Percentiles rank a stretch among this genome's conserved stretches.
phyloP scores from a whole-genome alignment of 2,888 invertebrate species.

The Acleris sparsana region DNA sequence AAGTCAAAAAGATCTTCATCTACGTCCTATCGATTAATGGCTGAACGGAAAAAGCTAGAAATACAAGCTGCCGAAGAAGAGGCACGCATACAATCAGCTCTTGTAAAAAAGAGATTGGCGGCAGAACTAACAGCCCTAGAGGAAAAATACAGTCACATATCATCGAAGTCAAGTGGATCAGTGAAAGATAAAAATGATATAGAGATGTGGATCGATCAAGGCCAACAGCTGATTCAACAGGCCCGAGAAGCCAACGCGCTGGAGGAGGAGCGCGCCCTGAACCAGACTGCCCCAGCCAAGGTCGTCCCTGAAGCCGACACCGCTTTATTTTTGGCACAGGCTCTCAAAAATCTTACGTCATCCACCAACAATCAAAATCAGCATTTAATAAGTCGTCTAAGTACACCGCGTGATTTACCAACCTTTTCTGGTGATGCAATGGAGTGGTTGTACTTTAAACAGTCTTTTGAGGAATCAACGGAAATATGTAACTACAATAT shows the following conservation, averaged over 20 bases:
- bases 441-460: slow-evolving; percentile 9
- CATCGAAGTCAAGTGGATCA: background rate
- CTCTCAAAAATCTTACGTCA: background rate
- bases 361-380: slow-evolving; percentile 8
- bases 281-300: background rate
- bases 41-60: background rate
- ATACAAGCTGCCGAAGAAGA: slow-evolving; percentile 1
- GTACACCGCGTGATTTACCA: slow-evolving; percentile 5
- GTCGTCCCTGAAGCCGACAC: background rate
- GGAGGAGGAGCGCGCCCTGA: background rate
- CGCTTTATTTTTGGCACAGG: slow-evolving; percentile 1
- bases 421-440: slow-evolving; percentile 14
- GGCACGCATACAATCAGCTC: background rate
- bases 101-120: too few relatives aligned
- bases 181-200: background rate
- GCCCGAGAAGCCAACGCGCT: background rate
- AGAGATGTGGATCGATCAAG: background rate
- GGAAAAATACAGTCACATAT: background rate
- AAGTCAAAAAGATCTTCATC: background rate
- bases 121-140: too few relatives aligned
- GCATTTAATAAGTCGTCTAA: background rate
- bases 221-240: slow-evolving; percentile 5
- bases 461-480: slow-evolving; percentile 5
- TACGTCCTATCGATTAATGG: background rate
- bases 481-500: slow-evolving; percentile 1